Evolutionary conservation across 2,797 vertebrate species (phyloP).

Genomic region (Thunnus albacares): DNA sequence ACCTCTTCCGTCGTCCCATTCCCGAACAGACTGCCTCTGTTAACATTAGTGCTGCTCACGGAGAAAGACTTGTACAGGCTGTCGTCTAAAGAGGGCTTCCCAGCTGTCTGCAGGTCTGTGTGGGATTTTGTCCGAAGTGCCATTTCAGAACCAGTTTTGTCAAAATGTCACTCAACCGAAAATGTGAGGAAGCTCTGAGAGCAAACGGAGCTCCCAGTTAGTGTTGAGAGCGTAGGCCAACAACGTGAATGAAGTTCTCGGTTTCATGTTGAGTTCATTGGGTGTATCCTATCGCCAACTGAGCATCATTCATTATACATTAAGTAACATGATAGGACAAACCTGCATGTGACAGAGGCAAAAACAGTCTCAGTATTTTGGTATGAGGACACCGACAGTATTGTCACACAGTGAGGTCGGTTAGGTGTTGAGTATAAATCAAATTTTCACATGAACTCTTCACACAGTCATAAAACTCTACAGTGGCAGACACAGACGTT

Average conservation of each 20-base stretch:
- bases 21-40: slow-evolving; percentile 35
- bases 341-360: slow-evolving; percentile 1
- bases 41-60: slow-evolving; percentile 78
- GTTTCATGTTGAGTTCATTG: slow-evolving; percentile 44
- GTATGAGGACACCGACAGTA: neutral
- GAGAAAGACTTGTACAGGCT: slow-evolving; percentile 77
- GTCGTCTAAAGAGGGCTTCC: slow-evolving; percentile 67
- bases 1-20: slow-evolving; percentile 68
- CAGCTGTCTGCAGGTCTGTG: slow-evolving; percentile 76
- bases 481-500: neutral
- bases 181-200: neutral
- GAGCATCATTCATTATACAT: slow-evolving; percentile 78
- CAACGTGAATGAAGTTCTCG: slow-evolving; percentile 46
- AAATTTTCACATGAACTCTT: neutral
- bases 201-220: neutral
- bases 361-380: neutral
- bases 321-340: slow-evolving; percentile 72
- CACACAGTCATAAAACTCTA: neutral
- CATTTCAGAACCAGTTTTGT: slow-evolving; percentile 65
- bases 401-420: too few relatives aligned
- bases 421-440: neutral
- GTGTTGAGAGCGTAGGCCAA: neutral
- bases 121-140: slow-evolving; percentile 83
- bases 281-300: slow-evolving; percentile 42
- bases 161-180: neutral